A percentile compares a stretch with the other conserved stretches of the same genome.
These are phyloP conservation scores for Toxonevra muliebris DNA, from an alignment of 2,888 invertebrate genomes.

Conservation along the genomic window DNA sequence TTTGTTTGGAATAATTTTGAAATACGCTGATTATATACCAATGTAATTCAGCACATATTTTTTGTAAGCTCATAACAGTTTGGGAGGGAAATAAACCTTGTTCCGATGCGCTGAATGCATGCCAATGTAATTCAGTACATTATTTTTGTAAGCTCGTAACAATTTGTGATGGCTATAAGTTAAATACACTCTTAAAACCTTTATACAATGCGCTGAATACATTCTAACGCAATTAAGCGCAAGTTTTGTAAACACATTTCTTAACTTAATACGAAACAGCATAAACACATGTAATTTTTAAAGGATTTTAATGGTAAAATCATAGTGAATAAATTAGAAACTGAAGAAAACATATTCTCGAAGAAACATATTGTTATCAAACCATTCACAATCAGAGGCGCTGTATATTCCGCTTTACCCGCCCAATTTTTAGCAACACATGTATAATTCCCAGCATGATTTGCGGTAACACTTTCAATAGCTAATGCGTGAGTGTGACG, in stretches of 20 bases:
- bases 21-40: too few species aligned
- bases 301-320: conserved; percentile 3
- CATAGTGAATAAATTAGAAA: conserved; percentile 6
- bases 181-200: neutral
- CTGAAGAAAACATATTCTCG: neutral
- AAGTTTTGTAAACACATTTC: neutral
- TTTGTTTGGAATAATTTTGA: too few species aligned
- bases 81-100: neutral
- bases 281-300: neutral
- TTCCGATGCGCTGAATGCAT: neutral
- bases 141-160: too few species aligned
- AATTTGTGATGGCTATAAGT: neutral
- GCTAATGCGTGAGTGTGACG: conserved; percentile 54
- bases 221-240: conserved; percentile 9
- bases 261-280: neutral
- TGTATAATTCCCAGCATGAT: conserved; percentile 71
- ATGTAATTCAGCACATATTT: too few species aligned
- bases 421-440: conserved; percentile 70
- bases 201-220: conserved; percentile 20
- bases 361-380: conserved; percentile 50
- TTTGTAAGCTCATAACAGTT: too few species aligned
- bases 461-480: conserved; percentile 70
- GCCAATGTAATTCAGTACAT: conserved; percentile 9
- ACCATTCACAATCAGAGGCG: conserved; percentile 71
- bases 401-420: conserved; percentile 67